These are phyloP conservation scores for Lophotis ruficrista DNA, from an alignment of 2,113 vertebrate genomes.

Conservation along the genomic window DNA sequence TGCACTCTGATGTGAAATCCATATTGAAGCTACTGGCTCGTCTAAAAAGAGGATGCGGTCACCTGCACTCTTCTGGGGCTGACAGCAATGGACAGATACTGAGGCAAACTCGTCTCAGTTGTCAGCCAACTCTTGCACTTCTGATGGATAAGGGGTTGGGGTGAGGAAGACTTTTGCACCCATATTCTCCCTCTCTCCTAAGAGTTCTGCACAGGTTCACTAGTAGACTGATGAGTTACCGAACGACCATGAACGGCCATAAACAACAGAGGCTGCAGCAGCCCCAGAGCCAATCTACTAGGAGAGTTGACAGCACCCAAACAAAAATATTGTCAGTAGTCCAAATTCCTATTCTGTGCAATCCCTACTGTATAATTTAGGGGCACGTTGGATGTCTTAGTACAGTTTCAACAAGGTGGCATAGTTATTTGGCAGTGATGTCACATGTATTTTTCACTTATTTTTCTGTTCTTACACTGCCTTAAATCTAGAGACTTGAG, in stretches of 20 bases:
- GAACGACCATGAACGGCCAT: neutral
- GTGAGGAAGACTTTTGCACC: neutral
- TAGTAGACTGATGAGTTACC: neutral
- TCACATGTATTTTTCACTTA: neutral
- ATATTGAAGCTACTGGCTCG: fast-evolving
- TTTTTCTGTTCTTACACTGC: neutral
- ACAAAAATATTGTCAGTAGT: neutral
- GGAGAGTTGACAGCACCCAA: neutral
- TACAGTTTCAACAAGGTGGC: neutral
- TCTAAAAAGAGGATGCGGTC: neutral
- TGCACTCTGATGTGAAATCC: neutral
- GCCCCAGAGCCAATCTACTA: neutral
- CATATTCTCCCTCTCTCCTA: too few species aligned
- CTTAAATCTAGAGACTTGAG: neutral
- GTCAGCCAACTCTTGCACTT: neutral
- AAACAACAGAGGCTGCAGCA: neutral
- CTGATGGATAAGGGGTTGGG: neutral
- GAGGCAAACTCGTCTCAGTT: neutral
- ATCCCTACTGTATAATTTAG: neutral
- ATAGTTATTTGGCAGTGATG: neutral
- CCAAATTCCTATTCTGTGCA: neutral
- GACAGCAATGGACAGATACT: neutral
- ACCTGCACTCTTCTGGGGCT: neutral
- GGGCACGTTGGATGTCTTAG: neutral
- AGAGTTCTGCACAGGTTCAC: neutral